Evolutionary conservation across 1,140 invertebrate species (phyloP).

Genomic region (Macrotrachela quadricornifera): DNA sequence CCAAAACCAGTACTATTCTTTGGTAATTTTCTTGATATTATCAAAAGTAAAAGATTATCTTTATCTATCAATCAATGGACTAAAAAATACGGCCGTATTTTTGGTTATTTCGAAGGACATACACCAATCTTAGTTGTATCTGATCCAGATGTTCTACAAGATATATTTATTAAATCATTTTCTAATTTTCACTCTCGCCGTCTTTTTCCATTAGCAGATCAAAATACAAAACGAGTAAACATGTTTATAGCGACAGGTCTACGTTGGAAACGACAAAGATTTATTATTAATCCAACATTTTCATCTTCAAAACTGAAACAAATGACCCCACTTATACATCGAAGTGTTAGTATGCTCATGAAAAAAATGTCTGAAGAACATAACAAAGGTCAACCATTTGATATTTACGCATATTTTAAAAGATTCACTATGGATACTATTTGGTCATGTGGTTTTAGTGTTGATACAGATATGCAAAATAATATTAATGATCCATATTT

Average conservation of each 20-base stretch:
- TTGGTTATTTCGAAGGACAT: conserved; percentile 27
- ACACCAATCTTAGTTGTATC: conserved; percentile 27
- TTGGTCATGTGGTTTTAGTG: conserved; percentile 1
- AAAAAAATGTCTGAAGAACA: too few species aligned
- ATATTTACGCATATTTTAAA: conserved; percentile 14
- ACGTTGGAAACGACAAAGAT: not conserved
- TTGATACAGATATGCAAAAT: not conserved
- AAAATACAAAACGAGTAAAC: too few species aligned
- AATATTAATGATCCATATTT: not conserved
- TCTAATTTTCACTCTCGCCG: conserved; percentile 29
- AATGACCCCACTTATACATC: too few species aligned
- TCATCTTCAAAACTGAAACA: conserved; percentile 1
- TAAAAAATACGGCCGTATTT: too few species aligned
- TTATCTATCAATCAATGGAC: too few species aligned
- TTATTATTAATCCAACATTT: conserved; percentile 5
- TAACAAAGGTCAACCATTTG: conserved; percentile 14
- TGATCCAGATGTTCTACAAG: conserved; percentile 24
- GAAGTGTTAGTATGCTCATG: too few species aligned
- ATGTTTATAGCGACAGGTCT: not conserved
- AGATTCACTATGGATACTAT: conserved; percentile 6
- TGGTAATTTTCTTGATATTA: too few species aligned
- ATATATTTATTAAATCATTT: conserved; percentile 32
- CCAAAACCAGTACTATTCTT: too few species aligned
- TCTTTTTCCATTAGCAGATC: too few species aligned
- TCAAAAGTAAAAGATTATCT: too few species aligned